Evolutionary conservation across 2,888 invertebrate species (phyloP).

Genomic region (Chironomus tentans): DNA sequence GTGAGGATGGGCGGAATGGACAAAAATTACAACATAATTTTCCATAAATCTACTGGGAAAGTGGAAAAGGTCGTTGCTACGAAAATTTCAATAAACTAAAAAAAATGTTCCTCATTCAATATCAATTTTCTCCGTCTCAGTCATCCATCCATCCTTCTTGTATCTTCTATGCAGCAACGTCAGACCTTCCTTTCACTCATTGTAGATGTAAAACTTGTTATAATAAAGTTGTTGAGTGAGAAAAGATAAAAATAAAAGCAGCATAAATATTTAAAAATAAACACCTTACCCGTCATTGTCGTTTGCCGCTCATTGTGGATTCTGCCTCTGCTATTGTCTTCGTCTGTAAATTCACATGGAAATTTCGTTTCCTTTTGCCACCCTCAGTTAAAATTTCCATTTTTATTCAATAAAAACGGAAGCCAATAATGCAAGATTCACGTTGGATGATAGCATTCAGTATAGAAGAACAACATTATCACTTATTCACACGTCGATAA

Average conservation of each 20-base stretch:
- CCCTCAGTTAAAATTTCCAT: neutral
- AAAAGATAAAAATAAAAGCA: neutral
- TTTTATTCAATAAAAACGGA: neutral
- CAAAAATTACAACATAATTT: neutral
- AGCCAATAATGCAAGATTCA: neutral
- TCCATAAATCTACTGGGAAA: neutral
- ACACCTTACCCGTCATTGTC: neutral
- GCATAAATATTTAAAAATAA: conserved; percentile 1
- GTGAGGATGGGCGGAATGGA: too few relatives aligned
- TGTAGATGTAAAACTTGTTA: neutral
- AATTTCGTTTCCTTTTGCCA: neutral
- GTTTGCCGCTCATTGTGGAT: too few relatives aligned
- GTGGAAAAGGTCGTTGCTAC: neutral
- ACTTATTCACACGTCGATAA: conserved; percentile 12
- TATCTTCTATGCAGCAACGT: too few relatives aligned
- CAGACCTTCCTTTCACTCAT: neutral
- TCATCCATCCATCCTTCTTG: too few relatives aligned
- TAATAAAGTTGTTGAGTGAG: neutral
- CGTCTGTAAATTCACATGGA: neutral
- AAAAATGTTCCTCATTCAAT: neutral
- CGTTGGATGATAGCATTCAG: neutral
- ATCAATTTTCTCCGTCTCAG: too few relatives aligned
- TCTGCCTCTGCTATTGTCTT: neutral
- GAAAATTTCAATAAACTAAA: neutral
- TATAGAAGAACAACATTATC: conserved; percentile 4